Conservation (phyloP, 2,888 invertebrate species). For the Priocnemis perturbator region DNA sequence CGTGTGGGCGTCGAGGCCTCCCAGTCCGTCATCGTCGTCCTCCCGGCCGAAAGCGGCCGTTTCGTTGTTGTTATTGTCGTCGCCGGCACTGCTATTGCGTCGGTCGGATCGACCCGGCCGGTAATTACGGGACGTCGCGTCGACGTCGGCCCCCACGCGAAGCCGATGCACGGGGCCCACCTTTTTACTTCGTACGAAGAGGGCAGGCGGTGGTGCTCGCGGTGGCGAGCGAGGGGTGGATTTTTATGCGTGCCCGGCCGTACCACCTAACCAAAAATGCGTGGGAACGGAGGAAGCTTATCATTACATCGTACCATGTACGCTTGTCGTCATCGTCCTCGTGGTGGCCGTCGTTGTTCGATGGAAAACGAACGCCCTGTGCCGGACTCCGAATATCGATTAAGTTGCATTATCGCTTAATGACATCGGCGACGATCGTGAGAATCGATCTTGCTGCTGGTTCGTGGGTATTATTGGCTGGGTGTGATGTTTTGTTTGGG, state of each 20-base stretch:
- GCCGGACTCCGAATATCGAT: too few species aligned
- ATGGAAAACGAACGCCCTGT: constrained; percentile 3
- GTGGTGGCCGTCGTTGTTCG: constrained; percentile 22
- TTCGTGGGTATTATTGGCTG: too few species aligned
- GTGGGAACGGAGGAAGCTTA: constrained; percentile 49
- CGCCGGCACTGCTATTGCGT: constrained; percentile 21
- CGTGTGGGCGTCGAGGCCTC: constrained; percentile 35
- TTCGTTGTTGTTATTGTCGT: constrained; percentile 43
- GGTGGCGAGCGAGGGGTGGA: constrained; percentile 36
- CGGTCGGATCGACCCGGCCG: too few species aligned
- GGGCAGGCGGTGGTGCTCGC: constrained; percentile 25
- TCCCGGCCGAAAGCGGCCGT: constrained; percentile 13
- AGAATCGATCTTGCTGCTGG: too few species aligned
- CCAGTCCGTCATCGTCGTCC: too few species aligned
- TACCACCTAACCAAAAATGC: constrained; percentile 52
- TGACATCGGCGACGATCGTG: too few species aligned
- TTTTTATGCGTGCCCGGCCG: constrained; percentile 55
- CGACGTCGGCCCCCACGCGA: too few species aligned
- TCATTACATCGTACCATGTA: constrained; percentile 20
- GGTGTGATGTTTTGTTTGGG: too few species aligned
- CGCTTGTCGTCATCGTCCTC: constrained; percentile 40
- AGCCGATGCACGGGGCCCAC: constrained; percentile 40
- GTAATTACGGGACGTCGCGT: constrained; percentile 44
- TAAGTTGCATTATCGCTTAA: too few species aligned
- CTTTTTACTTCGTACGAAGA: constrained; percentile 34